Evolutionary conservation across 2,888 invertebrate species (phyloP).

Genomic region (Euclidia mi): DNA sequence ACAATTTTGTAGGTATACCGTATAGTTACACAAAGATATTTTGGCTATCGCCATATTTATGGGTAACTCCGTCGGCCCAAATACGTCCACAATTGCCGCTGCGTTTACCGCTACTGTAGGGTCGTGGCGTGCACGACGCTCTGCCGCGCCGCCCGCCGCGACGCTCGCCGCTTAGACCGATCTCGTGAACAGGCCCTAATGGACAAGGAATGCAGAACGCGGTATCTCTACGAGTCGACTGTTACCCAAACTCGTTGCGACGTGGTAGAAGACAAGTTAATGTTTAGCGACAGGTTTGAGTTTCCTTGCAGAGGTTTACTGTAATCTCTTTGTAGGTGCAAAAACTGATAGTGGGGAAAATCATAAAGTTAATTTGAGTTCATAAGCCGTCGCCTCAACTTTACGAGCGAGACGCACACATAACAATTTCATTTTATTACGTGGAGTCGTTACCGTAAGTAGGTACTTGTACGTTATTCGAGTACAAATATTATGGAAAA

Average conservation of each 20-base stretch:
- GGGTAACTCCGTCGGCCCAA: no score
- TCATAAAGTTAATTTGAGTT: constrained; percentile 50
- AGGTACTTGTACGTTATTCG: constrained; percentile 7
- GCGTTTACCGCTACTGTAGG: no score
- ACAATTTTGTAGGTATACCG: no score
- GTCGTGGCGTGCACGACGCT: no score
- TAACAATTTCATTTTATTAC: constrained; percentile 60
- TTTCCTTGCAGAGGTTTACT: constrained; percentile 57
- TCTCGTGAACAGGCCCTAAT: no score
- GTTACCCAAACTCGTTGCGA: constrained; percentile 38
- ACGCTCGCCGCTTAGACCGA: no score
- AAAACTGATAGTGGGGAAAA: constrained; percentile 66
- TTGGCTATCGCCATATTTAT: no score
- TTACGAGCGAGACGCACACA: constrained; percentile 35
- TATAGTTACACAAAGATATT: no score
- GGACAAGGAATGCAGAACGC: constrained; percentile 69
- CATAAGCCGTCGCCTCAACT: constrained; percentile 31
- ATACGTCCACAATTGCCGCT: no score
- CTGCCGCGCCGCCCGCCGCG: no score
- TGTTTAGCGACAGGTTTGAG: constrained; percentile 73
- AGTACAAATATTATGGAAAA: not conserved
- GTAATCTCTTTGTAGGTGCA: constrained; percentile 59
- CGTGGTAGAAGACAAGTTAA: constrained; percentile 67
- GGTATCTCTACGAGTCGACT: constrained; percentile 37
- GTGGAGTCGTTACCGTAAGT: constrained; percentile 1